Base-by-base conservation (phyloP, 1,140 invertebrate species). In the Drosophila pachea region DNA sequence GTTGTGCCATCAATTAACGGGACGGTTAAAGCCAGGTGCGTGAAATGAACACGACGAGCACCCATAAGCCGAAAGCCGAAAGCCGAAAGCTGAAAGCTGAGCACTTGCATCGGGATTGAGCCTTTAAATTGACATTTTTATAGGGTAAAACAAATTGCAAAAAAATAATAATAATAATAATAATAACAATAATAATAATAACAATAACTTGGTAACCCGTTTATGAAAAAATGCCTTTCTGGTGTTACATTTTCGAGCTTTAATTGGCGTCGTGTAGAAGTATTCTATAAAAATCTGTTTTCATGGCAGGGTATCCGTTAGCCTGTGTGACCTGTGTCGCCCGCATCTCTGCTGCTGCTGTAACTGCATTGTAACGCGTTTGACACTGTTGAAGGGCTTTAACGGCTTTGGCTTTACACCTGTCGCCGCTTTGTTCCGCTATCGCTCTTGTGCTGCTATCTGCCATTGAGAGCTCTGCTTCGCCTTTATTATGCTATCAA, bases 401-500 rank as follows among this genome's bases (percentile, higher is more conserved):
- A 48, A 59, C 47, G 40, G 62, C 68, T 70, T 70, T 54, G 59
- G 33, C 48, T 35, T 31, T 35, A 59, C 68, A 70, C 68, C 68
- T 70, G 62, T 45, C 45, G 8, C 31, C 33, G 14, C 33, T 50
- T 32, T 9, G 52, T 42, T 58, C 62, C 11, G 43, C 11, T 60
- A 60, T 60, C 58, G 48, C 35, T 38, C 47, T 29, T 12, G 58
- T 56, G 14, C 40, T 43, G 12, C 40, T 43, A 68, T 61, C 63
- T 67, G 68, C 22, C 22, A 22, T 45, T 67, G 50, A 65, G 65
- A 66, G 69, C 8, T 29, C 7, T 56, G 52, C 59, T 83, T 68
- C 61, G 66, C 72, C 61, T 67, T 69, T 63, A 76, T 73, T 76
- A 64, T 73, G 60, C 48, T 64, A 68, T 84, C 59, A 72, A 68